These are phyloP conservation scores for Maccullochella peelii DNA, from an alignment of 2,113 vertebrate genomes.

Conservation along the genomic window DNA sequence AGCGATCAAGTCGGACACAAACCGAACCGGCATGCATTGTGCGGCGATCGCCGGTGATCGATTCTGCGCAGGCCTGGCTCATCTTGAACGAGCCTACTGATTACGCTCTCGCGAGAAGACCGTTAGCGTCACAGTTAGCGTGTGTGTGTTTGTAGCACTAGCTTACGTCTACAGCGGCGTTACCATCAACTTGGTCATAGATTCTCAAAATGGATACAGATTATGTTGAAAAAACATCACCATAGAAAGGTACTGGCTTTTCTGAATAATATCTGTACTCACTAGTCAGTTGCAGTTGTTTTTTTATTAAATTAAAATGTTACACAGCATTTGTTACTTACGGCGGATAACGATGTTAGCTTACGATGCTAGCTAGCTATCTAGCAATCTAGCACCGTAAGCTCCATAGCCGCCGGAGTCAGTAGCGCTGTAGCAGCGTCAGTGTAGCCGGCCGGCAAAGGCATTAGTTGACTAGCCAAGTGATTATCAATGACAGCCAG, in stretches of 20 bases:
- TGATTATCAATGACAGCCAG: not conserved
- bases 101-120: conserved; percentile 39
- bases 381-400: too few species aligned
- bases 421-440: not conserved
- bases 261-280: not conserved
- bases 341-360: conserved; percentile 41
- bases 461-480: not conserved
- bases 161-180: not conserved
- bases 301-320: not conserved
- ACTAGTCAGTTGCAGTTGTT: not conserved
- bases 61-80: too few species aligned
- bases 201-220: conserved; percentile 66
- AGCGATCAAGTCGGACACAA: too few species aligned
- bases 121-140: conserved; percentile 26
- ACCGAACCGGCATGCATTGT: too few species aligned
- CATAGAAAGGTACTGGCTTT: conserved; percentile 54
- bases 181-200: conserved; percentile 31
- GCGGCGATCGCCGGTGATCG: too few species aligned
- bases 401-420: not conserved
- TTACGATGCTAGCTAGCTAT: not conserved
- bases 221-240: conserved; percentile 52
- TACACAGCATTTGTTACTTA: conserved; percentile 14
- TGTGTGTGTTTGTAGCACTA: conserved; percentile 56
- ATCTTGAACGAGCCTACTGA: too few species aligned
- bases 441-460: conserved; percentile 8